Evolutionary conservation across 92 coral and sea anemone species (phyloP).

Genomic region (Zoanthus gigantus): DNA sequence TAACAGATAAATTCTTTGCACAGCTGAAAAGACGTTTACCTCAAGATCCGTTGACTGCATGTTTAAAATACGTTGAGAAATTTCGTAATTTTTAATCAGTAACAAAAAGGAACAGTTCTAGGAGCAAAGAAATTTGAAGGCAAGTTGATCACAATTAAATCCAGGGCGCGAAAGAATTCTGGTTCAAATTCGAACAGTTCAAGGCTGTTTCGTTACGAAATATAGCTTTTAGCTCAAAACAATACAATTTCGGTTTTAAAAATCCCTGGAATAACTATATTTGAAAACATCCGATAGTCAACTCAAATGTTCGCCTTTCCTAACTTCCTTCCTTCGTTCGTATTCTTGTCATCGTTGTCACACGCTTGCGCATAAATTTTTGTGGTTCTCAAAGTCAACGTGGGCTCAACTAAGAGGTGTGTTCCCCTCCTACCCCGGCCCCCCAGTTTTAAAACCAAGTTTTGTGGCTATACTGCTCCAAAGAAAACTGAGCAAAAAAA

Average conservation of each 20-base stretch:
- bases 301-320: constrained; percentile 29
- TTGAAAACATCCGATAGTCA: constrained; percentile 15
- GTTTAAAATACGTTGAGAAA: constrained; percentile 25
- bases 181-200: constrained; percentile 49
- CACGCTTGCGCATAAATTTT: constrained; percentile 49
- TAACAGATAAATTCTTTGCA: neutral
- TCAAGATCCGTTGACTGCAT: constrained; percentile 78
- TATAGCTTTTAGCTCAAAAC: neutral
- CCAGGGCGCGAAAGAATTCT: constrained; percentile 53
- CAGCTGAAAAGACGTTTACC: constrained; percentile 38
- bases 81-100: constrained; percentile 1
- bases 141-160: constrained; percentile 35
- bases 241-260: neutral
- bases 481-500: too few relatives aligned
- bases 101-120: constrained; percentile 19
- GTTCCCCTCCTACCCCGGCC: too few relatives aligned
- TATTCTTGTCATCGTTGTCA: constrained; percentile 51
- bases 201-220: constrained; percentile 37
- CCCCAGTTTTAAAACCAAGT: too few relatives aligned
- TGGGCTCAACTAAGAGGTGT: constrained; percentile 22
- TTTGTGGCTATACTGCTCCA: too few relatives aligned
- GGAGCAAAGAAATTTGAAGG: constrained; percentile 21
- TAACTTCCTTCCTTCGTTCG: constrained; percentile 38
- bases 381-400: neutral
- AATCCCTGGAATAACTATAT: neutral